phyloP scores from a whole-genome alignment of 2,888 invertebrate species.

The Melipona bicolor region DNA sequence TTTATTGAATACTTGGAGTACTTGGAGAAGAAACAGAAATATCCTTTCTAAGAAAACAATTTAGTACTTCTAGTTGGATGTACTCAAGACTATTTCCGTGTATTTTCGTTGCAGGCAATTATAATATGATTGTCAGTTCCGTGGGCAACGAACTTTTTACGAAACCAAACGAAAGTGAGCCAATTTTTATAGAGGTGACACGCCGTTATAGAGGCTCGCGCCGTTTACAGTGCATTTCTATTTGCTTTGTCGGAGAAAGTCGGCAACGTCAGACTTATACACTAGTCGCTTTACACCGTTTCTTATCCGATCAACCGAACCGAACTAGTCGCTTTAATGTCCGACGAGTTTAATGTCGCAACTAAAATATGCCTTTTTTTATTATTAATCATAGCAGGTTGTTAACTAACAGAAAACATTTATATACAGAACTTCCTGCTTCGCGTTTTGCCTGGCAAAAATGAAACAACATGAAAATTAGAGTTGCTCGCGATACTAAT shows the following conservation, averaged over 20 bases:
- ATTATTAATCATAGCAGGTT: background rate
- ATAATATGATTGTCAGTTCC: conserved; percentile 18
- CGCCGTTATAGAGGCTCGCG: background rate
- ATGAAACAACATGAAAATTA: background rate
- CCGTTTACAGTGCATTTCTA: conserved; percentile 61
- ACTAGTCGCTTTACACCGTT: conserved; percentile 53
- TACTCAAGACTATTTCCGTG: background rate
- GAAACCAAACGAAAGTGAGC: conserved; percentile 60
- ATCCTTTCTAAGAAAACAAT: background rate
- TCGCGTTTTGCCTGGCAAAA: background rate
- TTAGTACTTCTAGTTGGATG: too few relatives aligned
- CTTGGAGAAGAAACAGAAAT: background rate
- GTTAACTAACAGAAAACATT: background rate
- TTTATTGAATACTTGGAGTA: background rate
- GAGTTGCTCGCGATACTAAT: too few relatives aligned
- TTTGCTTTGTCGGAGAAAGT: conserved; percentile 68
- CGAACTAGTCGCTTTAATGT: conserved; percentile 13
- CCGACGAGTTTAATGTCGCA: background rate
- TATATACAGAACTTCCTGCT: background rate
- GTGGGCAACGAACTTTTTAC: conserved; percentile 31
- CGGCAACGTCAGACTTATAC: conserved; percentile 22
- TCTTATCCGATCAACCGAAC: conserved; percentile 48
- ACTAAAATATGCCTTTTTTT: conserved; percentile 37
- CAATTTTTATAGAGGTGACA: conserved; percentile 65
- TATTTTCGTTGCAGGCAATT: background rate